Evolutionary conservation across 2,113 vertebrate species (phyloP), one percentile per base, ranked within the genome.

Genomic region (Leptosomus discolor): DNA sequence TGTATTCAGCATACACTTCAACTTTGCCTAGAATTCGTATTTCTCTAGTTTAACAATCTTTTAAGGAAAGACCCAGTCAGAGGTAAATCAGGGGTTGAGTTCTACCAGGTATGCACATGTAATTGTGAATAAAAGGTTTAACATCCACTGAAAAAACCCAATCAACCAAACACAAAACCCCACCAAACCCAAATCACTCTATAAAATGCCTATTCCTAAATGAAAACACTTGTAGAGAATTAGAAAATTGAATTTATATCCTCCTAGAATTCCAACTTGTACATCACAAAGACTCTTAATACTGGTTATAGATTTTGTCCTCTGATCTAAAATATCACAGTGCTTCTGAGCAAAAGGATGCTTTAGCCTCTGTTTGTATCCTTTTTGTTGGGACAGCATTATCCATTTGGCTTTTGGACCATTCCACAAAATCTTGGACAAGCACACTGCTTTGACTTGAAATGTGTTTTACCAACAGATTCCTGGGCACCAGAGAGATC

Each of bases 381-480:
- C 65, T 87, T 91, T 92, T 85, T 74, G 58, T 2, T 69, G 34
- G 69, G 81, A 78, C 45, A 88, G 53, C 74, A 56, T 54, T 75
- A 81, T 46, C 41, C 34, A 22, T 80, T 86, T 89, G 64, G 36
- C 46, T 80, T 91, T 92, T 23, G 15, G 73, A 57, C 34, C 34
- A 34, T 60, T 83, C 58, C 64, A 67, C 60, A 85, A 83, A 67
- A 76, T 53, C 78, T 41, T 58, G 51, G 82, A 43, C 18, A 89
- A 57, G 58, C 24, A 81, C 30, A 36, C 45, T 79, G 48, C 54
- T 70, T 78, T 77, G 78, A 82, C 82, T 54, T 88, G 53, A 75
- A 90, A 73, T 79, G 32, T 78, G 63, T 91, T 92, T 93, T 81
- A 89, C 54, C 34, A 68, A 63, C n/a, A 94, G 54, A 91, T 90